Evolutionary conservation across 1,140 invertebrate genomes (phyloP), one percentile per base, ranked within the genome.

Genomic region (Aphelenchoides avenae): DNA sequence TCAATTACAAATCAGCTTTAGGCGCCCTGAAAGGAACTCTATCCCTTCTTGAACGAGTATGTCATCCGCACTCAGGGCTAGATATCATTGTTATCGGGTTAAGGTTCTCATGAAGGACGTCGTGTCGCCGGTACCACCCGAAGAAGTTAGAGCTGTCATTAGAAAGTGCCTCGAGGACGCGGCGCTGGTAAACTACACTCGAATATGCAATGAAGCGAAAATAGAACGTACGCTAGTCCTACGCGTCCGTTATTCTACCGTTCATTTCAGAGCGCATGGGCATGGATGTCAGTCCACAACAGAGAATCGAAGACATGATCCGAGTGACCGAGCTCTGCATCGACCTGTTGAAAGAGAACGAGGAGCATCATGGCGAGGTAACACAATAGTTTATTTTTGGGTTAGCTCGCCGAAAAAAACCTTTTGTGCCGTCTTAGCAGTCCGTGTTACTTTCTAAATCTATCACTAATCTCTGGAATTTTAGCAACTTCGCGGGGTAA

Each of bases 291-390:
- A 64, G 56, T 54, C 74, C 73, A 6, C 63, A 70, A 27, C 73
- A 75, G 56, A 34, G 75, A 22, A 82, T 99, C 13, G 92, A 97
- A 77, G 91, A 97, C 79, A 83, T 99, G 15, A 93, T 96, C 73
- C 91, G 91, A 77, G 83, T 98, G 44, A 90, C 93, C 13, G 93
- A 98, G 78, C 83, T 97, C 7, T 99, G 94, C 80, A 93, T 98
- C 34, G 94, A 99, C 79, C 84, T 98, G 9, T 81, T 98, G 39
- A 93, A 97, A 78, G 94, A 98, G 80, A 98, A 98, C 77, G 93
- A 98, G 81, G 94, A 98, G 79, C 91, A 97, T 80, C 96, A 98
- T 82, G 91, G 92, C 59, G 93, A 99, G 89, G 94, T 98, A 11
- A n/a, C 20, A 13, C 6, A 52, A 15, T 27, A 42, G 5, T 18